Conservation (phyloP, 2,888 invertebrate species). For the Amblyjoppa proteus region DNA sequence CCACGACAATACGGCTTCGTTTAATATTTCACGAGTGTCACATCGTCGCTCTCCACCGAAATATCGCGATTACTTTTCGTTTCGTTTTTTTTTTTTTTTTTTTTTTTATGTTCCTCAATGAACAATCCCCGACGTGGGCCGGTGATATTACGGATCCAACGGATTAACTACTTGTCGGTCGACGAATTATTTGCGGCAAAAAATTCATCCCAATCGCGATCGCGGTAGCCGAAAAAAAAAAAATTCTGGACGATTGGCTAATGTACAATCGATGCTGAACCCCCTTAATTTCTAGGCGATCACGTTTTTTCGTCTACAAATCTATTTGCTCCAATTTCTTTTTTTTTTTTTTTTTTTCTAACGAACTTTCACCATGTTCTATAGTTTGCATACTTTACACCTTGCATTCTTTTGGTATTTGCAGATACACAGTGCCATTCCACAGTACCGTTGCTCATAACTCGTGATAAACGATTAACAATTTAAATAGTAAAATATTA, state of each 20-base stretch:
- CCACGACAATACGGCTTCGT: not conserved
- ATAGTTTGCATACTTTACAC: not conserved
- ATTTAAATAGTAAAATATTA: conserved; percentile 40
- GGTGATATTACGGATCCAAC: not conserved
- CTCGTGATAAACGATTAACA: conserved; percentile 75
- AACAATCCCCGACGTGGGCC: not conserved
- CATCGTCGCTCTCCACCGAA: not conserved
- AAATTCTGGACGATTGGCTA: not conserved
- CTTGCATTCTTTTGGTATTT: conserved; percentile 65
- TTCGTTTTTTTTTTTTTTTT: not conserved
- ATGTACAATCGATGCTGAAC: not conserved
- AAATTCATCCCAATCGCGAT: not conserved
- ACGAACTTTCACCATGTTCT: not conserved
- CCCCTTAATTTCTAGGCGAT: not conserved
- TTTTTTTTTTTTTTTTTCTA: not conserved
- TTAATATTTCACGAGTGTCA: conserved; percentile 12
- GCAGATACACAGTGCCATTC: conserved; percentile 81
- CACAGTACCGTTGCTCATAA: conserved; percentile 79
- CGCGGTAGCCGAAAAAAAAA: not conserved
- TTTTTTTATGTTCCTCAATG: not conserved
- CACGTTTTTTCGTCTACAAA: not conserved
- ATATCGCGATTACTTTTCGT: not conserved
- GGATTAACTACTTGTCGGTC: not conserved
- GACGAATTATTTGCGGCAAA: not conserved
- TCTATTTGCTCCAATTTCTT: not conserved